Evolutionary conservation across 2,113 vertebrate genomes (phyloP), one percentile per base, ranked within the genome.

Genomic region (Dasypus novemcinctus): DNA sequence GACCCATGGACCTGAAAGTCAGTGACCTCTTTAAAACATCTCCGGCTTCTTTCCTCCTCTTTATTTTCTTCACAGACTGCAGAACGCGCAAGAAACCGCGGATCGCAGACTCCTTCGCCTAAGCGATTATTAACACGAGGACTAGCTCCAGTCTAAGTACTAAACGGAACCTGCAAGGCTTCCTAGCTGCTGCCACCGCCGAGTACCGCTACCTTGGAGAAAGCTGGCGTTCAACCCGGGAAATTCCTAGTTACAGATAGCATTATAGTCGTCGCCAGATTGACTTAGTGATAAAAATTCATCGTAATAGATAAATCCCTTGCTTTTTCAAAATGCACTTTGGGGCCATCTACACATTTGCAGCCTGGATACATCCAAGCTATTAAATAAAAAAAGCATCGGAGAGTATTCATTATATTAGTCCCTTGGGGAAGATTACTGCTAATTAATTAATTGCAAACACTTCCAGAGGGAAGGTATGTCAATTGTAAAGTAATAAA

Each of bases 381-480:
- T 84, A 29, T 93, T 7, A 92, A 94, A 93, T 93, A 75, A 92
- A 94, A 93, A 93, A 75, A 49, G 95, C 92, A 94, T 96, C 96
- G 94, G 61, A 91, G 90, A 95, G 92, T 97, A 97, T 97, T 98
- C 94, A 97, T 98, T 98, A 95, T 98, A 96, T 97, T 97, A 94
- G 96, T 97, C 98, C 97, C 98, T 96, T 86, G 98, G 97, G 98
- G 97, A 97, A 97, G 96, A 91, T 98, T 98, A 97, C 92, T 94
- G 96, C 97, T 98, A 98, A 98, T 98, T 98, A 98, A 98, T 98
- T 98, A 98, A 98, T 98, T 98, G 98, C 96, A 97, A 97, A 97
- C 96, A 98, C 98, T 98, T 98, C 97, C 96, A 71, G 97, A 97
- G 98, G 97, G 95, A 98, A 98, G 97, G 92, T 96, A 97, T 97